Conservation (phyloP, 1,140 invertebrate species). For the Aphis craccivora region DNA sequence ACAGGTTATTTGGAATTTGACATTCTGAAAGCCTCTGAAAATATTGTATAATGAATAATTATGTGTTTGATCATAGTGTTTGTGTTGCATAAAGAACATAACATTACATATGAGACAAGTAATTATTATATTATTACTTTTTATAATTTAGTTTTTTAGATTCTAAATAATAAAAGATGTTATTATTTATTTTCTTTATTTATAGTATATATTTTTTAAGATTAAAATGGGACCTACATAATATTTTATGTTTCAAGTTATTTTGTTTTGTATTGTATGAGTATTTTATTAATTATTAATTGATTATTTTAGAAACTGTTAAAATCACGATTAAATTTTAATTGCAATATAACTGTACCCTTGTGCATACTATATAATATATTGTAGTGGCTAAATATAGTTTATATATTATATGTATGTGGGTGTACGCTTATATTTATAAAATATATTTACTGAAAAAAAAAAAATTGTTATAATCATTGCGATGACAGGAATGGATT, state of each 20-base stretch:
- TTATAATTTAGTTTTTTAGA: no score
- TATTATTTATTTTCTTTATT: no score
- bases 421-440: background rate
- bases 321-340: background rate
- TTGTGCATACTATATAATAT: no score
- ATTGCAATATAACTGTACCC: background rate
- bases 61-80: no score
- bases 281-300: background rate
- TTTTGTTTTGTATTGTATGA: background rate
- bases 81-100: no score
- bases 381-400: background rate
- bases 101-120: no score
- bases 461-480: background rate
- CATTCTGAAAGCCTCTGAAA: no score
- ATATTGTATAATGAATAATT: no score
- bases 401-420: background rate
- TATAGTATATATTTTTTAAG: no score
- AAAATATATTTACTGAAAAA: no score
- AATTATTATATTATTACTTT: background rate
- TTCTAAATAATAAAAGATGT: no score
- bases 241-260: background rate
- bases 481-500: background rate
- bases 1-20: no score
- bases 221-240: background rate
- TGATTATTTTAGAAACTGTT: background rate